These are phyloP conservation scores for Otocyon megalotis DNA, from an alignment of 2,113 vertebrate species.

Conservation along the genomic window DNA sequence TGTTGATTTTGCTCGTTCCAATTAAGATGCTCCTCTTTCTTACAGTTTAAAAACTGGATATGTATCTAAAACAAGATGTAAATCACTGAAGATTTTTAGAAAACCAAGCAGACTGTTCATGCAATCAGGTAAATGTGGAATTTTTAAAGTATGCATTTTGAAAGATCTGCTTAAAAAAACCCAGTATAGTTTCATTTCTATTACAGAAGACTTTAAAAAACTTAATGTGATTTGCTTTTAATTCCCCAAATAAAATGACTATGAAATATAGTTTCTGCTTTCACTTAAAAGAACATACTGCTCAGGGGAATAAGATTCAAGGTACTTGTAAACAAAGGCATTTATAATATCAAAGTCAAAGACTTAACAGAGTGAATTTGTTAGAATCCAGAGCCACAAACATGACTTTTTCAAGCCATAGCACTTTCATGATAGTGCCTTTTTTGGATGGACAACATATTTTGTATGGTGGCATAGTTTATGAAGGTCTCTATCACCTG, in stretches of 20 bases:
- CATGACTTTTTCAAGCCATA: constrained; percentile 1
- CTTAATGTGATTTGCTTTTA: constrained; percentile 49
- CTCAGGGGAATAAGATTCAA: constrained; percentile 20
- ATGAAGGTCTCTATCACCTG: neutral
- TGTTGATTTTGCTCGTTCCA: constrained; percentile 26
- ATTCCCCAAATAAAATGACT: constrained; percentile 27
- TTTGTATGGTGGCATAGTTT: constrained; percentile 3
- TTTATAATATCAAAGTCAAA: neutral
- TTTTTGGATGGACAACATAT: neutral
- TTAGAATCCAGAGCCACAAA: constrained; percentile 29
- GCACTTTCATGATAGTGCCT: neutral
- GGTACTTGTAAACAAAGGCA: constrained; percentile 27
- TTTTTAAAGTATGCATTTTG: constrained; percentile 18
- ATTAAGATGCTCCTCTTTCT: constrained; percentile 61
- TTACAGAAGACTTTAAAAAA: constrained; percentile 37
- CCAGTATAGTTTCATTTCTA: constrained; percentile 34
- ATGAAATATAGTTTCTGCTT: constrained; percentile 40
- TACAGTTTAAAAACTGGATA: constrained; percentile 77
- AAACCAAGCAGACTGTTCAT: constrained; percentile 72
- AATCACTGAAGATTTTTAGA: constrained; percentile 78
- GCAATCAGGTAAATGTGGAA: constrained; percentile 75
- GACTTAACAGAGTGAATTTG: constrained; percentile 2
- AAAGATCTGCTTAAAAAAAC: constrained; percentile 30
- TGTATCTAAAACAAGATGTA: constrained; percentile 76
- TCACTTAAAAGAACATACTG: constrained; percentile 12